Evolutionary conservation across 1,140 invertebrate species (phyloP).

Genomic region (Charaxes varanes): DNA sequence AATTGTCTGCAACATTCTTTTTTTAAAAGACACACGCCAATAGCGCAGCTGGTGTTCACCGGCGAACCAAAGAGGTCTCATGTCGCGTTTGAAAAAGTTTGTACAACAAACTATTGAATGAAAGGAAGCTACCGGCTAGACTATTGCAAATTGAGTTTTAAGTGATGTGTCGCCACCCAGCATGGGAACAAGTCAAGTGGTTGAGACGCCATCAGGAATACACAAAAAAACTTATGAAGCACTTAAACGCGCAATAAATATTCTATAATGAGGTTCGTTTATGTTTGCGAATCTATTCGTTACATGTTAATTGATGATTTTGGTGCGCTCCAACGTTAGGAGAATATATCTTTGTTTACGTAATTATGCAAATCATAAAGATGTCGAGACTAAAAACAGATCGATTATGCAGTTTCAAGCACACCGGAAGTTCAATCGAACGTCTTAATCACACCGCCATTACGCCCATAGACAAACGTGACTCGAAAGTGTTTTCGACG

Average conservation of each 20-base stretch:
- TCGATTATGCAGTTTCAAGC: neutral
- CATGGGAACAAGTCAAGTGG: constrained; percentile 64
- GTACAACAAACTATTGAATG: constrained; percentile 31
- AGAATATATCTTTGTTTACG: neutral
- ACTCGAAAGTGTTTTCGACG: constrained; percentile 54
- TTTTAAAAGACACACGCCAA: constrained; percentile 48
- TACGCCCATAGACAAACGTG: constrained; percentile 52
- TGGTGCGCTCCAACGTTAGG: neutral
- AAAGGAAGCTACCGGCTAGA: constrained; percentile 55
- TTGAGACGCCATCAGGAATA: constrained; percentile 25
- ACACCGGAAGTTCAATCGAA: constrained; percentile 37
- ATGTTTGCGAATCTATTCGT: neutral
- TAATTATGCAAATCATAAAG: constrained; percentile 1
- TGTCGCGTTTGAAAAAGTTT: constrained; percentile 28
- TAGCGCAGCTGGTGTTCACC: constrained; percentile 35
- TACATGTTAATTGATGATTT: neutral
- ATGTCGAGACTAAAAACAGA: neutral
- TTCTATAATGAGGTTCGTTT: constrained; percentile 29
- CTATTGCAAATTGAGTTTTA: constrained; percentile 61
- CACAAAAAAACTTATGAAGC: constrained; percentile 29
- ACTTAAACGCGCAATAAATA: constrained; percentile 35
- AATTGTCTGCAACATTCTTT: constrained; percentile 34
- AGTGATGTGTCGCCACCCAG: constrained; percentile 69
- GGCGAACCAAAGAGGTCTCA: constrained; percentile 15
- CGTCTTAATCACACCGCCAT: constrained; percentile 54